These are phyloP conservation scores for Drosophila parvula DNA, from an alignment of 1,140 invertebrate genomes.

Conservation along the genomic window DNA sequence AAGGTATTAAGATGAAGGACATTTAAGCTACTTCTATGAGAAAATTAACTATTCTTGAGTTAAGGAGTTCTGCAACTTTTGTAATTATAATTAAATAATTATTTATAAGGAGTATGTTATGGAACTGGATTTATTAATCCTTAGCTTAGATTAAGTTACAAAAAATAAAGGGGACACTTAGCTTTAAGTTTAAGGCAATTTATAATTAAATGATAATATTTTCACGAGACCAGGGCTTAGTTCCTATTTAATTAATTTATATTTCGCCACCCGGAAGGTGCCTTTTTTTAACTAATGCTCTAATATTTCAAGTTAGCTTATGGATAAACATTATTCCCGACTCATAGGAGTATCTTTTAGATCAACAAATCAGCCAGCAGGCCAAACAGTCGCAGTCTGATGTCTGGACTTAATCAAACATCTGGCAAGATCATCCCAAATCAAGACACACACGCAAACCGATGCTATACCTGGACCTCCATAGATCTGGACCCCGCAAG, in stretches of 20 bases:
- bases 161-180: too few species aligned
- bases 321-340: neutral
- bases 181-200: neutral
- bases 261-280: too few species aligned
- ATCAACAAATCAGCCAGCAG: conserved; percentile 10
- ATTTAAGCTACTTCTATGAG: too few species aligned
- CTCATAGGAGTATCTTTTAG: neutral
- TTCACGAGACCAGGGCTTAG: neutral
- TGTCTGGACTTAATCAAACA: conserved; percentile 32
- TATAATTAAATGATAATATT: neutral
- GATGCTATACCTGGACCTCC: neutral
- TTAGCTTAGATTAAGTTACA: too few species aligned
- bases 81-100: too few species aligned
- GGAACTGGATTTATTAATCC: too few species aligned
- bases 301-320: neutral
- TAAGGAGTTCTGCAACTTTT: too few species aligned
- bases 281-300: neutral
- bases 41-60: too few species aligned
- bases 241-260: neutral
- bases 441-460: neutral
- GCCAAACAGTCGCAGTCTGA: neutral
- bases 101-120: too few species aligned
- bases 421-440: neutral
- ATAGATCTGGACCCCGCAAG: neutral
- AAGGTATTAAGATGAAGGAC: too few species aligned